A percentile compares a stretch with the other conserved stretches of the same genome.
Conservation (phyloP, 2,888 invertebrate species). For the Meghimatium bilineatum region DNA sequence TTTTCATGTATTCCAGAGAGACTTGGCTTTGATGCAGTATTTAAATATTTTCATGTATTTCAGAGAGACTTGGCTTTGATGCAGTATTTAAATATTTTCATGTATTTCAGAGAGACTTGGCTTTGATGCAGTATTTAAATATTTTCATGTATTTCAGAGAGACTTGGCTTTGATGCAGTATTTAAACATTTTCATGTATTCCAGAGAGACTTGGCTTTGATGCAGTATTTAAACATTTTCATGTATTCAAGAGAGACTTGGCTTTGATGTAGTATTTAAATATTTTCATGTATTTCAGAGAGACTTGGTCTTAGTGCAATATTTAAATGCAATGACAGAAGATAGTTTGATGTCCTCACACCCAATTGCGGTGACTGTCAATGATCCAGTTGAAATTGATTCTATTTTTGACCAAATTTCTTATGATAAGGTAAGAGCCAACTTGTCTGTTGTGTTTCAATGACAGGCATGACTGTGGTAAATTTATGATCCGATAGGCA, state of each 20-base stretch:
- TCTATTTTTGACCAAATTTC: constrained; percentile 94
- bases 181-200: too few species aligned
- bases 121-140: constrained; percentile 60
- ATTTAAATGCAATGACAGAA: constrained; percentile 81
- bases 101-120: background rate
- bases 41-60: too few species aligned
- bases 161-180: background rate
- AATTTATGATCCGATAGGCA: too few species aligned
- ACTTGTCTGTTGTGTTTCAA: background rate
- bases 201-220: background rate
- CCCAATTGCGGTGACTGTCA: constrained; percentile 91
- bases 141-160: too few species aligned
- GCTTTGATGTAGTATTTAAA: background rate
- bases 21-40: background rate
- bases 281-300: background rate
- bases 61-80: background rate
- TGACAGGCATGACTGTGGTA: too few species aligned
- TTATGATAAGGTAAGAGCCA: constrained; percentile 86
- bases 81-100: constrained; percentile 65
- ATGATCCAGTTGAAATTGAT: constrained; percentile 91
- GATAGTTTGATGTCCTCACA: constrained; percentile 91
- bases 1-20: constrained; percentile 14
- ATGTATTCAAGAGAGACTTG: background rate
- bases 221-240: constrained; percentile 66
- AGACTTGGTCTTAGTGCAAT: background rate